Percentiles rank a stretch among this genome's conserved stretches.
Conservation (phyloP, 2,888 invertebrate species). For the Drosophila histrio region DNA sequence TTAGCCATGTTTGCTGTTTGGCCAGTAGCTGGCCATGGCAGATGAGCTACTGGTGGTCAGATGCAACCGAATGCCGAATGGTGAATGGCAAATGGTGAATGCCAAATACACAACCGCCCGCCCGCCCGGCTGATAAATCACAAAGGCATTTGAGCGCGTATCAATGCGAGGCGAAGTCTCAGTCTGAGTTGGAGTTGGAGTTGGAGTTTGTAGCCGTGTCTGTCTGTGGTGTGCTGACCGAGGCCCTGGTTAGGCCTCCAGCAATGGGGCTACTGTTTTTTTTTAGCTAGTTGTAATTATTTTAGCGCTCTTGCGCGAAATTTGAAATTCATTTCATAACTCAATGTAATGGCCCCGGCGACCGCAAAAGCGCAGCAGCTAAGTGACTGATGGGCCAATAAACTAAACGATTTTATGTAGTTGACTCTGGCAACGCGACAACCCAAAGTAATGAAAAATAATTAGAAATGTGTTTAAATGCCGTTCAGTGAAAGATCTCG, state of each 20-base stretch:
- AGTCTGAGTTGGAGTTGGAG: not conserved
- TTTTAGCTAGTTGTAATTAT: slow-evolving; percentile 63
- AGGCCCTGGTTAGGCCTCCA: slow-evolving; percentile 14
- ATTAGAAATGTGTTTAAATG: slow-evolving; percentile 70
- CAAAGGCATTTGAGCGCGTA: slow-evolving; percentile 72
- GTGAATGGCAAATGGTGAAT: slow-evolving; percentile 12
- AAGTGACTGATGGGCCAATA: slow-evolving; percentile 79
- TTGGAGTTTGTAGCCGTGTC: not conserved
- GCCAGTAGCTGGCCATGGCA: slow-evolving; percentile 55
- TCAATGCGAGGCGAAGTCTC: slow-evolving; percentile 57
- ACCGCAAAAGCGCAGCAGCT: slow-evolving; percentile 70
- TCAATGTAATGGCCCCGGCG: slow-evolving; percentile 70
- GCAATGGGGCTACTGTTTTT: slow-evolving; percentile 50
- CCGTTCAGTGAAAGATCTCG: slow-evolving; percentile 42
- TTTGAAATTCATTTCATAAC: slow-evolving; percentile 79
- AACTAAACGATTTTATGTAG: slow-evolving; percentile 76
- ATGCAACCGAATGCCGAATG: slow-evolving; percentile 32
- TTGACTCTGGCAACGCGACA: slow-evolving; percentile 61
- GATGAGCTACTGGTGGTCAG: slow-evolving; percentile 69
- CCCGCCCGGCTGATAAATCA: slow-evolving; percentile 72
- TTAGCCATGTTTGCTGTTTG: slow-evolving; percentile 39
- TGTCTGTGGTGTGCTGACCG: too few species aligned
- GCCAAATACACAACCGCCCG: slow-evolving; percentile 32
- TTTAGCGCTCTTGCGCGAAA: slow-evolving; percentile 75
- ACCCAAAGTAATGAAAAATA: slow-evolving; percentile 74